Conservation (phyloP, 2,113 vertebrate species). For the Strigops habroptila region DNA sequence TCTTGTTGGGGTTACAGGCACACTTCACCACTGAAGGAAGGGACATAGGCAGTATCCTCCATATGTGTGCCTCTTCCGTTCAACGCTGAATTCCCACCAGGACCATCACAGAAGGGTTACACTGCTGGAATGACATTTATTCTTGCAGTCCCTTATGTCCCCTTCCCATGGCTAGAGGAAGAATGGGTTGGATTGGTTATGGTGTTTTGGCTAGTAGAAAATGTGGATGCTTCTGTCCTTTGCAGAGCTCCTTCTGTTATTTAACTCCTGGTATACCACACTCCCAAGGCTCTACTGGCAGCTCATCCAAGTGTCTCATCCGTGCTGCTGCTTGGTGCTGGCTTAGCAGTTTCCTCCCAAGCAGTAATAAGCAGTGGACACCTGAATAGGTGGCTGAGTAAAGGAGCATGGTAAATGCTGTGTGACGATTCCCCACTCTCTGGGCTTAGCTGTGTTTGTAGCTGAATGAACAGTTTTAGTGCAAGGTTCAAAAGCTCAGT, state of each 20-base stretch:
- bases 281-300: neutral
- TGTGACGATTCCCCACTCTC: neutral
- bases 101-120: neutral
- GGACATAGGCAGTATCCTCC: neutral
- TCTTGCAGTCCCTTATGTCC: neutral
- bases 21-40: neutral
- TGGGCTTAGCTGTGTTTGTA: accelerated
- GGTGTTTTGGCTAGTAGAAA: neutral
- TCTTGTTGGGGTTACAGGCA: neutral
- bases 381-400: neutral
- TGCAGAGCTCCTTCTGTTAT: neutral
- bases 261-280: neutral
- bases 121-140: neutral
- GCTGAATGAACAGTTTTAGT: neutral
- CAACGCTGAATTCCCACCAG: neutral
- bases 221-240: neutral
- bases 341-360: neutral
- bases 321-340: neutral
- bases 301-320: neutral
- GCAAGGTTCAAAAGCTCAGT: neutral
- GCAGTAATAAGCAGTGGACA: neutral
- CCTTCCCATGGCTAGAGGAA: neutral
- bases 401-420: neutral
- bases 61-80: neutral
- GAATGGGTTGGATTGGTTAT: neutral